These are phyloP conservation scores for Craterocephalus amniculus DNA, from an alignment of 2,797 vertebrate species.

Conservation along the genomic window DNA sequence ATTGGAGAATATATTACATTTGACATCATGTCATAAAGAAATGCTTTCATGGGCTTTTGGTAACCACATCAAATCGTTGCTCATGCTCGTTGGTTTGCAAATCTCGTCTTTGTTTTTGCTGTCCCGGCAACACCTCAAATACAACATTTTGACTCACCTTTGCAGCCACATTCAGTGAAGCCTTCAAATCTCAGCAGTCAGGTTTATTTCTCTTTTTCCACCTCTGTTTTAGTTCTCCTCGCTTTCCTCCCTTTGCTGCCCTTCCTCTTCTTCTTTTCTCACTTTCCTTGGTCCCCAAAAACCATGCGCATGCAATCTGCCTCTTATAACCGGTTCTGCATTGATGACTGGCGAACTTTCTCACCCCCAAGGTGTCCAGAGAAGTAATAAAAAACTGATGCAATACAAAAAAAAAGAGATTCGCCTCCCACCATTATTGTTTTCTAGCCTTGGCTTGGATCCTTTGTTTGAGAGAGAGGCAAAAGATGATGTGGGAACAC, in stretches of 20 bases:
- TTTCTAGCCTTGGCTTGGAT: slow-evolving; percentile 38
- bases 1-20: slow-evolving; percentile 50
- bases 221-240: background rate
- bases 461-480: slow-evolving; percentile 48
- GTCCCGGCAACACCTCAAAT: slow-evolving; percentile 35
- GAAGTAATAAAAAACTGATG: slow-evolving; percentile 47
- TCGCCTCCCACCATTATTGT: slow-evolving; percentile 25
- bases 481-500: slow-evolving; percentile 27
- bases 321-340: slow-evolving; percentile 31
- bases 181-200: slow-evolving; percentile 4
- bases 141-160: slow-evolving; percentile 60
- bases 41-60: slow-evolving; percentile 47
- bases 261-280: slow-evolving; percentile 5
- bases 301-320: slow-evolving; percentile 3
- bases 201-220: background rate
- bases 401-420: slow-evolving; percentile 26
- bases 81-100: slow-evolving; percentile 10
- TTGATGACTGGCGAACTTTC: slow-evolving; percentile 43
- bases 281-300: slow-evolving; percentile 22
- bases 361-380: slow-evolving; percentile 39
- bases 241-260: background rate
- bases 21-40: slow-evolving; percentile 45
- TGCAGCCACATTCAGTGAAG: slow-evolving; percentile 25
- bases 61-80: slow-evolving; percentile 53
- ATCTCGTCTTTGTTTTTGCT: slow-evolving; percentile 7